phyloP scores from a whole-genome alignment of 2,797 vertebrate genomes.

The Leptoclinus maculatus region DNA sequence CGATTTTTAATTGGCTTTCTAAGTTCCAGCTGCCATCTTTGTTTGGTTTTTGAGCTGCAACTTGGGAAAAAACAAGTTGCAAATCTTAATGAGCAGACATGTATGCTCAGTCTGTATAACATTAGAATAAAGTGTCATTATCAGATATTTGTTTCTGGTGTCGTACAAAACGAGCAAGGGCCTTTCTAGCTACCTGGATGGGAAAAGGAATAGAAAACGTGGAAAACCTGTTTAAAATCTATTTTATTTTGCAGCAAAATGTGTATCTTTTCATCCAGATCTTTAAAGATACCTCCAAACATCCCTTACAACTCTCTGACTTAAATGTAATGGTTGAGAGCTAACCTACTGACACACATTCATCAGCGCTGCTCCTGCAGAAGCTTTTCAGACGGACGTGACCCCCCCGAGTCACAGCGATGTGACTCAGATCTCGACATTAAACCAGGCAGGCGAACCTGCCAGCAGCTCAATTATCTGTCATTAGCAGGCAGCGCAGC shows the following conservation, averaged over 20 bases:
- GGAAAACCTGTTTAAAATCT: not conserved
- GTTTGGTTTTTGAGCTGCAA: not conserved
- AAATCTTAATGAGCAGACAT: not conserved
- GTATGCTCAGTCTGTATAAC: not conserved
- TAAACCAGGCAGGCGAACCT: constrained; percentile 63
- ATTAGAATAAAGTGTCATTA: not conserved
- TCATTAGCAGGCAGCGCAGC: constrained; percentile 83
- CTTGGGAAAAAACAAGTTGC: not conserved
- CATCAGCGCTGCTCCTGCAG: not conserved
- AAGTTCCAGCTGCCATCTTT: not conserved
- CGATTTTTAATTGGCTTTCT: not conserved
- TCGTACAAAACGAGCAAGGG: not conserved
- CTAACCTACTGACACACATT: constrained; percentile 28
- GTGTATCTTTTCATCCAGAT: not conserved
- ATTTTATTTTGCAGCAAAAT: not conserved
- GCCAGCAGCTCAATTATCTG: constrained; percentile 90
- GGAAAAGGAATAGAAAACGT: not conserved
- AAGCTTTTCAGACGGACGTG: constrained; percentile 23
- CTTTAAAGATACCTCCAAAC: not conserved
- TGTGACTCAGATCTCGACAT: constrained; percentile 29
- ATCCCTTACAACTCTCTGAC: not conserved
- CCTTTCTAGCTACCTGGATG: not conserved
- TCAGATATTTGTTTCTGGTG: not conserved
- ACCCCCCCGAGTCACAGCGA: constrained; percentile 22
- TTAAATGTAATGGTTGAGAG: not conserved